Base-by-base conservation (phyloP, 1,140 invertebrate genomes). In the Pachyrhynchus sulphureomaculatus region DNA sequence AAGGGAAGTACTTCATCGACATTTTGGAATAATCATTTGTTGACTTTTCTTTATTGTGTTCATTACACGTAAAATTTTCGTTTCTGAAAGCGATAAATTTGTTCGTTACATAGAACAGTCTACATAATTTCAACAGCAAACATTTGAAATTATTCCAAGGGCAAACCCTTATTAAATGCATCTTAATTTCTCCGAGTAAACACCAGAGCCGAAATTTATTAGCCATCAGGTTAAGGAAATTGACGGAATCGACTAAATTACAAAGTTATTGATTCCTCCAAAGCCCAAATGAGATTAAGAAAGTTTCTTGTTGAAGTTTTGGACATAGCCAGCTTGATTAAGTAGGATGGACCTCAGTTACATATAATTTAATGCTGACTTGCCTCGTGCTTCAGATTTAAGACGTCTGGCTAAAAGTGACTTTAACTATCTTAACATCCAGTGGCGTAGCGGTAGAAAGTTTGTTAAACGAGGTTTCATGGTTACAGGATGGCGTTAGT, bases 201-300 rank as follows among this genome's bases (percentile, higher is more conserved):
- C 55, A 48, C n/a, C n/a, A 9, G 23, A 26, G 57, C 57, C 37
- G 49, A 56, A 62, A 62, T 62, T 62, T 62, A 62, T 62, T 62
- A 56, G 52, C 42, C 33, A 18, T 56, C 60, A 62, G 52, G 60
- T 62, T 62, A 62, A 56, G 51, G 60, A 62, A 55, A 55, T 62
- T 62, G 60, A 62, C 60, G 45, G 60, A 62, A 62, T 61, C 51
- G 60, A 26, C 52, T 62, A 62, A 62, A 62, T 62, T 62, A 62
- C 52, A 62, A n/a, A 56, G 34, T 56, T 62, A 62, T 62, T 62
- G 60, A 62, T 62, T 62, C 60, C 60, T 55, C 51, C 44, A 21
- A 56, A 36, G 37, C 60, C 60, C 51, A 56, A 48, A 62, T 42
- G 52, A 42, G 60, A 62, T 62, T 62, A 62, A 62, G 42, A 48